Evolutionary conservation across 2,113 vertebrate species (phyloP).

Genomic region (Pelecanus crispus): DNA sequence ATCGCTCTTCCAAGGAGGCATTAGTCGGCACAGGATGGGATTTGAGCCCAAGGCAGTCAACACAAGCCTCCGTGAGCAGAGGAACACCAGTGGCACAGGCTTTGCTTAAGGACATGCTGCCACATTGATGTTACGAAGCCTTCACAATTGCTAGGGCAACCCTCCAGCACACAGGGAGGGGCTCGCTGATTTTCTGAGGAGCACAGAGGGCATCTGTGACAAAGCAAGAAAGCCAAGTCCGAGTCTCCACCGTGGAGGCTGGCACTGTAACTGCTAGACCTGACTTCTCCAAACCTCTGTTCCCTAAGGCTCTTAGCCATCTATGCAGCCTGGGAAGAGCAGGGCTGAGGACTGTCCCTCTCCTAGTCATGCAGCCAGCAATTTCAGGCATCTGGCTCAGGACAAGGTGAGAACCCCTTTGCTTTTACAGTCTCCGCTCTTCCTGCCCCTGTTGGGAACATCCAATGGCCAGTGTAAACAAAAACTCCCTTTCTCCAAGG

Average conservation of each 20-base stretch:
- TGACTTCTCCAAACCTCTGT: not conserved
- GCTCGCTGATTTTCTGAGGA: not conserved
- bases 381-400: not conserved
- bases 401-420: not conserved
- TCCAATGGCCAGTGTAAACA: not conserved
- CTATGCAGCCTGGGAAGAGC: no score
- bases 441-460: not conserved
- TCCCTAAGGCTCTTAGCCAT: not conserved
- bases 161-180: rapidly evolving
- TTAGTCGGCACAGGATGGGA: not conserved
- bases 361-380: not conserved
- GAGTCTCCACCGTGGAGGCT: rapidly evolving
- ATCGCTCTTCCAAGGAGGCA: not conserved
- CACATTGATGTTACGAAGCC: rapidly evolving
- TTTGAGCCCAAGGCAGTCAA: not conserved
- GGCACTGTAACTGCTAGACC: rapidly evolving
- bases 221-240: not conserved
- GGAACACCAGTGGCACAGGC: not conserved
- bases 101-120: not conserved
- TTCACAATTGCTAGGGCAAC: rapidly evolving
- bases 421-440: not conserved
- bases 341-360: not conserved
- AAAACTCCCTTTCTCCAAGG: not conserved
- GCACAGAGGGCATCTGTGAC: not conserved
- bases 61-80: rapidly evolving